These are phyloP conservation scores for Martes martes DNA, from an alignment of 2,113 vertebrate genomes.

Conservation along the genomic window DNA sequence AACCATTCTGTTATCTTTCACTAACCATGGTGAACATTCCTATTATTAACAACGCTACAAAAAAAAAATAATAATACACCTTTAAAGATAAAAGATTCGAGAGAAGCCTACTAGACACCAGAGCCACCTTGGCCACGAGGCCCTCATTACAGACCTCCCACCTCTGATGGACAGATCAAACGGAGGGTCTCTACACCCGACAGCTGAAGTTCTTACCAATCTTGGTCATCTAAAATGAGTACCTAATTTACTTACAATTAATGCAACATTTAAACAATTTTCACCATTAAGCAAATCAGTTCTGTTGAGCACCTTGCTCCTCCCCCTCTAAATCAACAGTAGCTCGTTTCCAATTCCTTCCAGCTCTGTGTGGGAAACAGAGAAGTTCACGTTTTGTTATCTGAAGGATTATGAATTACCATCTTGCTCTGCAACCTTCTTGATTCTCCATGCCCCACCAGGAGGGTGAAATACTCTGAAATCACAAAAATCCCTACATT, in stretches of 20 bases:
- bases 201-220: neutral
- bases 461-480: neutral
- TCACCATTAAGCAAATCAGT: conserved; percentile 64
- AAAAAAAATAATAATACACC: conserved; percentile 43
- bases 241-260: conserved; percentile 61
- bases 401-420: conserved; percentile 74
- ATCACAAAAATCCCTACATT: conserved; percentile 31
- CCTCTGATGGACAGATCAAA: neutral
- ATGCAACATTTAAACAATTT: conserved; percentile 58
- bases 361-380: conserved; percentile 73
- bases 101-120: conserved; percentile 60
- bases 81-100: conserved; percentile 49
- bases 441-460: neutral
- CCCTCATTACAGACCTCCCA: neutral
- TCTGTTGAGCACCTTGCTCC: conserved; percentile 14
- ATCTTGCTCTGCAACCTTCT: conserved; percentile 57
- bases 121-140: neutral
- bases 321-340: conserved; percentile 74
- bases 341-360: conserved; percentile 81
- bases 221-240: neutral
- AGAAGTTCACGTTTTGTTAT: conserved; percentile 80
- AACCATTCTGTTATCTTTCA: conserved; percentile 1
- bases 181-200: neutral
- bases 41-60: conserved; percentile 50
- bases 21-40: neutral